Evolutionary conservation across 2,113 vertebrate species (phyloP).

Genomic region (Heterocephalus glaber): DNA sequence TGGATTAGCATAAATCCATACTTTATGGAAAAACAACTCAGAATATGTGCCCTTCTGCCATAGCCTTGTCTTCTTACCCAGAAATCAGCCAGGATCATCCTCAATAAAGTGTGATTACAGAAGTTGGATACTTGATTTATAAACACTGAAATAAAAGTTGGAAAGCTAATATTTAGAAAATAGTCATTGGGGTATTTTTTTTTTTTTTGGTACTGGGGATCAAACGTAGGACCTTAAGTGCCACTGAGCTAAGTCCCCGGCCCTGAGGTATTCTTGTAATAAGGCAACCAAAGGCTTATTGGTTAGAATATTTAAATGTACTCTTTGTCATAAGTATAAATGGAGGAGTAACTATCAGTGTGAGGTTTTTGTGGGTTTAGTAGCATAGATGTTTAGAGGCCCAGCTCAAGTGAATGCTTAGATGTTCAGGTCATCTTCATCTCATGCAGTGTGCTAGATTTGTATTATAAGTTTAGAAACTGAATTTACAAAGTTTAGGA

Average conservation of each 20-base stretch:
- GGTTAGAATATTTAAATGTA: slow-evolving; percentile 14
- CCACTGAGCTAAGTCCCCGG: too few relatives aligned
- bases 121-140: slow-evolving; percentile 53
- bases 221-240: too few relatives aligned
- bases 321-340: neutral
- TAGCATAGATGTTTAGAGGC: neutral
- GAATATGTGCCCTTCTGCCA: slow-evolving; percentile 22
- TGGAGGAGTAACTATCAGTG: neutral
- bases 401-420: neutral
- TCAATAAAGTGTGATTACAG: slow-evolving; percentile 66
- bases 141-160: slow-evolving; percentile 50
- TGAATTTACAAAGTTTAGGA: slow-evolving; percentile 22
- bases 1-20: slow-evolving; percentile 62
- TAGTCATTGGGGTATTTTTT: neutral
- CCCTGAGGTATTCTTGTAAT: slow-evolving; percentile 31
- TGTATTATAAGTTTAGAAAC: neutral
- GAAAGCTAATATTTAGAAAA: slow-evolving; percentile 32
- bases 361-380: slow-evolving; percentile 16
- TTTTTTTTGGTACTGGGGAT: too few relatives aligned
- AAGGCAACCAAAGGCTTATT: slow-evolving; percentile 39
- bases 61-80: slow-evolving; percentile 44
- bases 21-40: slow-evolving; percentile 53
- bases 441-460: neutral
- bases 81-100: slow-evolving; percentile 48
- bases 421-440: slow-evolving; percentile 2